Evolutionary conservation across 2,888 invertebrate species (phyloP).

Genomic region (Fragum fragum): DNA sequence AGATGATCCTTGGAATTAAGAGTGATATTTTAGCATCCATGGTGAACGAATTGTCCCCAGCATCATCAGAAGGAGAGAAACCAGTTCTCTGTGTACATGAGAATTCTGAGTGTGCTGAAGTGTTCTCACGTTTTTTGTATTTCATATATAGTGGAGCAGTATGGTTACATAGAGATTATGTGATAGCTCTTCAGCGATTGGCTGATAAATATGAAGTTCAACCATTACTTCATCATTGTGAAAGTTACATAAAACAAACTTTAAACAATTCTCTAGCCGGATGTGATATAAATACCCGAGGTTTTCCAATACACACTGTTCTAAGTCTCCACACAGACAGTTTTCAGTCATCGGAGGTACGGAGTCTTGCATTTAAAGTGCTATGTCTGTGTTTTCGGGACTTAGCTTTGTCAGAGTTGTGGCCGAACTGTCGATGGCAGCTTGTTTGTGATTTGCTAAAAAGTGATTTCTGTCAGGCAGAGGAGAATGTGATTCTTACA

Average conservation of each 20-base stretch:
- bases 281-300: conserved; percentile 66
- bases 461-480: conserved; percentile 78
- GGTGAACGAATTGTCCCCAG: conserved; percentile 71
- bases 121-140: conserved; percentile 84
- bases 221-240: conserved; percentile 82
- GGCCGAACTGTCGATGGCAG: conserved; percentile 76
- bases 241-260: conserved; percentile 81
- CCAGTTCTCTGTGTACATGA: conserved; percentile 79
- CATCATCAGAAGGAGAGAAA: conserved; percentile 60
- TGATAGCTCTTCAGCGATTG: conserved; percentile 82
- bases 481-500: conserved; percentile 81
- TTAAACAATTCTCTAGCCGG: conserved; percentile 70
- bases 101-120: conserved; percentile 79
- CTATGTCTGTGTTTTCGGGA: conserved; percentile 78
- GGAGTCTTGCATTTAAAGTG: conserved; percentile 77
- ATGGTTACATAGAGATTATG: conserved; percentile 83
- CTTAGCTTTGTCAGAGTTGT: conserved; percentile 74
- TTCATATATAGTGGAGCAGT: conserved; percentile 85
- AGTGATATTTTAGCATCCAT: conserved; percentile 78
- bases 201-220: conserved; percentile 84
- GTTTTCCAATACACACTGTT: conserved; percentile 70
- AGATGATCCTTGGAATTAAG: conserved; percentile 82
- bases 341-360: conserved; percentile 71
- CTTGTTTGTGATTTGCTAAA: conserved; percentile 79
- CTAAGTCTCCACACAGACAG: conserved; percentile 71